These are phyloP conservation scores for Salmo trutta DNA, from an alignment of 2,797 vertebrate species.

Conservation along the genomic window DNA sequence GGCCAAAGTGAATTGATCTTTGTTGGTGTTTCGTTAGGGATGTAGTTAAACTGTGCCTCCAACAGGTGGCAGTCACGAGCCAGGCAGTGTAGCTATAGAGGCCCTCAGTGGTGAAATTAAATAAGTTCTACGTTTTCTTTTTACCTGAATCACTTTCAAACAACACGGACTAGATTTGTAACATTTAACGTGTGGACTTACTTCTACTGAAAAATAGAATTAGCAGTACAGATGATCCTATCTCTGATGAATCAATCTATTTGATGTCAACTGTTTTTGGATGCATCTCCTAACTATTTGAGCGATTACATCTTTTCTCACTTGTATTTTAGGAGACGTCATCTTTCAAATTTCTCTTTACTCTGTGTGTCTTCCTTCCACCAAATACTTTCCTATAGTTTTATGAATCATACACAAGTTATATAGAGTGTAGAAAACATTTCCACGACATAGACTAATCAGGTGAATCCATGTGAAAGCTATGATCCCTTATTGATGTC, in stretches of 20 bases:
- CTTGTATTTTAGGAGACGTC: not conserved
- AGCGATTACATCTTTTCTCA: not conserved
- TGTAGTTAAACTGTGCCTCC: constrained; percentile 17
- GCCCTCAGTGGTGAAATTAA: not conserved
- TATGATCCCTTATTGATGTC: too few species aligned
- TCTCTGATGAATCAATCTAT: not conserved
- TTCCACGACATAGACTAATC: not conserved
- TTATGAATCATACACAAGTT: not conserved
- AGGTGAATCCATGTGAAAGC: too few species aligned
- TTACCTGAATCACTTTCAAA: not conserved
- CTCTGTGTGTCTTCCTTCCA: too few species aligned
- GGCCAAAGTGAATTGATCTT: not conserved
- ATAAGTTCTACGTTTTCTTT: not conserved
- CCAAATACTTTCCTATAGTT: not conserved
- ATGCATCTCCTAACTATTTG: not conserved
- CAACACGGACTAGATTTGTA: too few species aligned
- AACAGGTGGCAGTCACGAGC: constrained; percentile 56
- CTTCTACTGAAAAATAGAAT: not conserved
- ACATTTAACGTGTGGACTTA: not conserved
- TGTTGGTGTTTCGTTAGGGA: not conserved
- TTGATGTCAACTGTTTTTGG: not conserved
- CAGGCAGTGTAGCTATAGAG: not conserved
- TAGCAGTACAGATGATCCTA: not conserved
- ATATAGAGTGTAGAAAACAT: not conserved
- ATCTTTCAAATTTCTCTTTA: too few species aligned